Evolutionary conservation across 1,140 invertebrate genomes (phyloP).

Genomic region (Aphis craccivora): DNA sequence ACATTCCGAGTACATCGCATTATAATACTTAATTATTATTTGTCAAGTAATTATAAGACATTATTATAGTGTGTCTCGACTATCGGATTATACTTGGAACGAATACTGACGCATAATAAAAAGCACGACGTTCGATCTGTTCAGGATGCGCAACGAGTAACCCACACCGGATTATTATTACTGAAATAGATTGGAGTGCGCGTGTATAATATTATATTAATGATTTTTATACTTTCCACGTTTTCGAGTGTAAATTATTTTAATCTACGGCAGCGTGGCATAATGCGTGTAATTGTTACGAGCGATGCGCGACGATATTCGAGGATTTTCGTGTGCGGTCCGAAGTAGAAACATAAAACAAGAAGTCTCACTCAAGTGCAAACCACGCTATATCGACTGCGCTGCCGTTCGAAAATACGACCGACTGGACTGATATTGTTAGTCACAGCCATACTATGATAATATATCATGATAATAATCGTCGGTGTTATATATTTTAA

Average conservation of each 20-base stretch:
- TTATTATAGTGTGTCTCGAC: background rate
- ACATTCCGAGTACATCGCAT: background rate
- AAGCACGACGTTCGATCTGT: background rate
- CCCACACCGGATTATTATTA: background rate
- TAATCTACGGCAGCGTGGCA: background rate
- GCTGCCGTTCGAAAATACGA: background rate
- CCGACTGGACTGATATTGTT: background rate
- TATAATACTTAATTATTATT: background rate
- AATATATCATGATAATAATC: constrained; percentile 1
- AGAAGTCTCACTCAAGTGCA: background rate
- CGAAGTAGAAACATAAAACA: background rate
- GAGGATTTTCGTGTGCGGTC: background rate
- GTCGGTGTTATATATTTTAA: background rate
- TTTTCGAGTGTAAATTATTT: background rate
- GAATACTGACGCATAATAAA: background rate
- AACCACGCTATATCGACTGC: background rate
- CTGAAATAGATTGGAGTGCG: background rate
- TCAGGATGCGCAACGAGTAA: too few relatives aligned
- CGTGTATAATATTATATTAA: background rate
- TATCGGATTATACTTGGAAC: background rate
- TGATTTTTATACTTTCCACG: constrained; percentile 29
- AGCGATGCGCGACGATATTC: background rate
- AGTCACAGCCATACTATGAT: background rate
- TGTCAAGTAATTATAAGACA: background rate
- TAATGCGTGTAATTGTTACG: background rate